Conservation (phyloP, 1,140 invertebrate genomes). For the Patella vulgata region DNA sequence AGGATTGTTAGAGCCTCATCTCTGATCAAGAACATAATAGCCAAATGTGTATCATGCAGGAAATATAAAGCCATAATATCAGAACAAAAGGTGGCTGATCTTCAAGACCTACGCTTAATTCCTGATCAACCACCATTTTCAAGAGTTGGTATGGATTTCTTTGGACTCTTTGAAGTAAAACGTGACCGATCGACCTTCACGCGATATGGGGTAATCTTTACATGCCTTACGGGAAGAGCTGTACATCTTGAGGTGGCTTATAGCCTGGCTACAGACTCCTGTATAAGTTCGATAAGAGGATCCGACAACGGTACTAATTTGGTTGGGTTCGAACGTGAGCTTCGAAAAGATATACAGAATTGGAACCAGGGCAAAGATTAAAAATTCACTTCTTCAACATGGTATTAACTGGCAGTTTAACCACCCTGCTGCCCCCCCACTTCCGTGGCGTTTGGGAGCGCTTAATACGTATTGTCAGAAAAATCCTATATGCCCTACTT, state of each 20-base stretch:
- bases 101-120: slow-evolving; percentile 21
- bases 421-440: slow-evolving; percentile 54
- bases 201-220: slow-evolving; percentile 44
- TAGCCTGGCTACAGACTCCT: no score
- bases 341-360: slow-evolving; percentile 24
- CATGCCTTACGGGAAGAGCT: slow-evolving; percentile 34
- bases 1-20: slow-evolving; percentile 12
- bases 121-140: slow-evolving; percentile 40
- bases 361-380: slow-evolving; percentile 24
- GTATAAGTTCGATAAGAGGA: slow-evolving; percentile 22
- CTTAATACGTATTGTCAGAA: no score
- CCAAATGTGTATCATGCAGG: slow-evolving; percentile 2
- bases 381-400: slow-evolving; percentile 2
- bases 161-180: slow-evolving; percentile 43
- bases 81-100: slow-evolving; percentile 30
- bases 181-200: slow-evolving; percentile 22
- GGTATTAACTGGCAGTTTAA: slow-evolving; percentile 64
- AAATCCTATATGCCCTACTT: slow-evolving; percentile 24
- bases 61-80: slow-evolving; percentile 1
- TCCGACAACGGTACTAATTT: slow-evolving; percentile 32
- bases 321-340: slow-evolving; percentile 32
- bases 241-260: slow-evolving; percentile 39
- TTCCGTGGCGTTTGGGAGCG: slow-evolving; percentile 62
- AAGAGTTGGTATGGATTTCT: slow-evolving; percentile 46
- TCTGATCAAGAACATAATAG: slow-evolving; percentile 4